These are phyloP conservation scores for Catocala fraxini DNA, from an alignment of 2,888 invertebrate genomes.

Conservation along the genomic window DNA sequence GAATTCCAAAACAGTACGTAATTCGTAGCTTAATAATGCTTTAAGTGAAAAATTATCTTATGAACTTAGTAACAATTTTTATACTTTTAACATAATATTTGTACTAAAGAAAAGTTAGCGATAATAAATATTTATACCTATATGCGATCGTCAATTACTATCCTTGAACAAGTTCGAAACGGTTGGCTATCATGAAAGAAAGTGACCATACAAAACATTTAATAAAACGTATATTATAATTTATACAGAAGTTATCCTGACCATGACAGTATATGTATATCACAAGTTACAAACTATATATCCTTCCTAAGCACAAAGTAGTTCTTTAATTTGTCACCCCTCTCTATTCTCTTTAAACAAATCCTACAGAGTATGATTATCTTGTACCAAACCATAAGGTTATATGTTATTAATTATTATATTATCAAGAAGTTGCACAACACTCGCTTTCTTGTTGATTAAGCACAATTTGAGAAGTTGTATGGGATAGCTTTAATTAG, in stretches of 20 bases:
- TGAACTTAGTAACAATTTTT: conserved; percentile 81
- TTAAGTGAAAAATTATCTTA: conserved; percentile 85
- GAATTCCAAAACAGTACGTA: conserved; percentile 52
- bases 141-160: conserved; percentile 82
- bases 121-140: conserved; percentile 69
- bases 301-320: conserved; percentile 33
- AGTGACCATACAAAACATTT: conserved; percentile 35
- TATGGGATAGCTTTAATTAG: conserved; percentile 88
- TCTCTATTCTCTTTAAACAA: conserved; percentile 10
- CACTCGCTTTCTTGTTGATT: conserved; percentile 70
- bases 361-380: conserved; percentile 18
- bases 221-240: conserved; percentile 21
- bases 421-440: conserved; percentile 56
- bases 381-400: conserved; percentile 20
- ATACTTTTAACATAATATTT: conserved; percentile 78
- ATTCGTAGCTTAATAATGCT: conserved; percentile 82
- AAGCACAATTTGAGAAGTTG: conserved; percentile 82
- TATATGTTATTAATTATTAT: conserved; percentile 13
- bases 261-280: conserved; percentile 7
- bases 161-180: conserved; percentile 63
- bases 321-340: conserved; percentile 26
- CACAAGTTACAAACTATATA: conserved; percentile 13
- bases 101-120: conserved; percentile 70
- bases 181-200: conserved; percentile 48
- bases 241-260: conserved; percentile 17